phyloP scores from a whole-genome alignment of 2,797 vertebrate species.

The Macropus fuliginosus region DNA sequence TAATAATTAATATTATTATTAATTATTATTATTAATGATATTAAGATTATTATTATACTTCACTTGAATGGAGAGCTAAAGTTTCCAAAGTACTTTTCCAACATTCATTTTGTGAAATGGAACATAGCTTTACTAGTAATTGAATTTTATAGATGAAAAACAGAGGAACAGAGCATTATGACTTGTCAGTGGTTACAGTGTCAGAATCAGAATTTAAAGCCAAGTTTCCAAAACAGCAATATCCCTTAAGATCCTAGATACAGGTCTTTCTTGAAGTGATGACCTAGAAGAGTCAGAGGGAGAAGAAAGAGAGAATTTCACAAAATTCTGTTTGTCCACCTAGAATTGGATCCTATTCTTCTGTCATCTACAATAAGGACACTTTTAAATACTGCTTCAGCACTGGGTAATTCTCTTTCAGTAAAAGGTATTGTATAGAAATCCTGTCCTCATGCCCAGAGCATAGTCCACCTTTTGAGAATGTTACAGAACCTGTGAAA shows the following conservation, averaged over 20 bases:
- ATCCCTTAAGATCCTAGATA: background rate
- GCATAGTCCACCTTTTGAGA: background rate
- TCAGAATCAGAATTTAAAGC: background rate
- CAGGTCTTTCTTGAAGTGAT: background rate
- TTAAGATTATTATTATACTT: background rate
- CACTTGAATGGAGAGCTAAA: background rate
- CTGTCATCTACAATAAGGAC: background rate
- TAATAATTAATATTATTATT: too few species aligned
- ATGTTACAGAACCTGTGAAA: background rate
- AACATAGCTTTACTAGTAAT: background rate
- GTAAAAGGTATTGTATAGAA: background rate
- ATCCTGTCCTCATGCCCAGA: background rate
- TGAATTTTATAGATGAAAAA: background rate
- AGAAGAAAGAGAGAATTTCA: background rate
- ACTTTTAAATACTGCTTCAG: background rate
- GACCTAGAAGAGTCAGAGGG: background rate
- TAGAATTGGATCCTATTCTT: background rate
- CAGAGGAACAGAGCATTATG: background rate
- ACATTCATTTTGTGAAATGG: background rate
- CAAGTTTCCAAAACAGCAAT: background rate
- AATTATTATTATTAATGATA: background rate
- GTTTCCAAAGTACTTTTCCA: background rate
- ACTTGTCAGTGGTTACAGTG: background rate
- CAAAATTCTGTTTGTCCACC: constrained; percentile 9
- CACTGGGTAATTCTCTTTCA: background rate